A percentile compares a stretch with the other conserved stretches of the same genome.
Evolutionary conservation across 2,888 invertebrate genomes (phyloP).

Genomic region (Xestia ashworthii): DNA sequence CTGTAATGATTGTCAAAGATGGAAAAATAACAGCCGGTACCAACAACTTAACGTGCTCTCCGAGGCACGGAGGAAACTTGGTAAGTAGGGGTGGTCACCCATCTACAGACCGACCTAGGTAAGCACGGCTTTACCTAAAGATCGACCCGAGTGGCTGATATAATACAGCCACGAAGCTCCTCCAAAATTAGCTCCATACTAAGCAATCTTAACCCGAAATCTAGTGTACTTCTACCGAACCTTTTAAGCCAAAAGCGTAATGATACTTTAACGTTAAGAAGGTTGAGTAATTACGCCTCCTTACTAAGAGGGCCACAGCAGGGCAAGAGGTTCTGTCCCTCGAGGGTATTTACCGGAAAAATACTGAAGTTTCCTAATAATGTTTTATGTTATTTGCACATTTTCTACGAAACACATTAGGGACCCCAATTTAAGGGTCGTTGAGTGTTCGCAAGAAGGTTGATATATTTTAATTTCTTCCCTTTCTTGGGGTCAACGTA

Average conservation of each 20-base stretch:
- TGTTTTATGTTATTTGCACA: constrained; percentile 57
- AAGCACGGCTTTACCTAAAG: too few species aligned
- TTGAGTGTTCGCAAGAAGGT: constrained; percentile 7
- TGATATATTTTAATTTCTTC: constrained; percentile 35
- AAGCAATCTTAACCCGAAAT: not conserved
- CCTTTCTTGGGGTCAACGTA: constrained; percentile 12
- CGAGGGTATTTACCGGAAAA: constrained; percentile 45
- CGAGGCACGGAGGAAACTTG: too few species aligned
- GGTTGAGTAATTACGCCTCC: constrained; percentile 32
- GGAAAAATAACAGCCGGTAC: too few species aligned
- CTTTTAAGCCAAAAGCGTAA: constrained; percentile 27
- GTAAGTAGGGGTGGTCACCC: too few species aligned
- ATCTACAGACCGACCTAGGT: too few species aligned
- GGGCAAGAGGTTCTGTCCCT: constrained; percentile 33
- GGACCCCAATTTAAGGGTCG: constrained; percentile 16
- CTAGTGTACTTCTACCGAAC: not conserved
- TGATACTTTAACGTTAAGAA: constrained; percentile 25
- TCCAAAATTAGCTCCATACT: too few species aligned
- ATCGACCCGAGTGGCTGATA: too few species aligned
- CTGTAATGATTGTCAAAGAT: too few species aligned
- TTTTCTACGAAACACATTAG: constrained; percentile 46
- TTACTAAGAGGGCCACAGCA: constrained; percentile 7
- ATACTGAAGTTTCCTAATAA: constrained; percentile 48
- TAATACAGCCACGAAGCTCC: too few species aligned
- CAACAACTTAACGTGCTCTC: too few species aligned